Conservation (phyloP, 2,888 invertebrate species). For the Idaea dimidiata region DNA sequence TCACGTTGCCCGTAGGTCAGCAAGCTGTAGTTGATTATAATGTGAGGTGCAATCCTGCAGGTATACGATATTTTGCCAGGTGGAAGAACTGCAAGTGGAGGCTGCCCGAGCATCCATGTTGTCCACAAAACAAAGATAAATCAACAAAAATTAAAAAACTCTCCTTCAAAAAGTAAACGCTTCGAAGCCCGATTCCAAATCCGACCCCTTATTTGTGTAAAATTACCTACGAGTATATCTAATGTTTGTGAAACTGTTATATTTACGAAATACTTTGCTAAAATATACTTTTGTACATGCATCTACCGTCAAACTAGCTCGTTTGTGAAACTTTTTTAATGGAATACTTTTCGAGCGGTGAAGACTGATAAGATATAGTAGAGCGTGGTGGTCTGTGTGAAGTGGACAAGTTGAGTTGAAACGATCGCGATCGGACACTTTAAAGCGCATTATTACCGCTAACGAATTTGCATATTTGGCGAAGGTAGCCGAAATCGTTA, state of each 20-base stretch:
- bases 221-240: constrained; percentile 55
- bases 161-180: constrained; percentile 76
- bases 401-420: constrained; percentile 54
- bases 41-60: constrained; percentile 82
- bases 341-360: constrained; percentile 73
- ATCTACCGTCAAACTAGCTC: constrained; percentile 69
- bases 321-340: constrained; percentile 66
- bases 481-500: too few species aligned
- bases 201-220: constrained; percentile 65
- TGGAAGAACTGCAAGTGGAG: constrained; percentile 91
- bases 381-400: constrained; percentile 66
- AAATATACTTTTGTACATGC: constrained; percentile 50
- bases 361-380: constrained; percentile 78
- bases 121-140: constrained; percentile 83
- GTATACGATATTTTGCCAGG: constrained; percentile 92
- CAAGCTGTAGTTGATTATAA: constrained; percentile 79
- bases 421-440: constrained; percentile 58
- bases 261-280: constrained; percentile 73
- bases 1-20: constrained; percentile 54
- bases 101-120: constrained; percentile 85
- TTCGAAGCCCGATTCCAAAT: constrained; percentile 60
- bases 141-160: constrained; percentile 72
- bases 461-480: too few species aligned
- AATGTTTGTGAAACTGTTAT: constrained; percentile 76
- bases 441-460: too few species aligned